Evolutionary conservation across 2,113 vertebrate species (phyloP).

Genomic region (Papio anubis): DNA sequence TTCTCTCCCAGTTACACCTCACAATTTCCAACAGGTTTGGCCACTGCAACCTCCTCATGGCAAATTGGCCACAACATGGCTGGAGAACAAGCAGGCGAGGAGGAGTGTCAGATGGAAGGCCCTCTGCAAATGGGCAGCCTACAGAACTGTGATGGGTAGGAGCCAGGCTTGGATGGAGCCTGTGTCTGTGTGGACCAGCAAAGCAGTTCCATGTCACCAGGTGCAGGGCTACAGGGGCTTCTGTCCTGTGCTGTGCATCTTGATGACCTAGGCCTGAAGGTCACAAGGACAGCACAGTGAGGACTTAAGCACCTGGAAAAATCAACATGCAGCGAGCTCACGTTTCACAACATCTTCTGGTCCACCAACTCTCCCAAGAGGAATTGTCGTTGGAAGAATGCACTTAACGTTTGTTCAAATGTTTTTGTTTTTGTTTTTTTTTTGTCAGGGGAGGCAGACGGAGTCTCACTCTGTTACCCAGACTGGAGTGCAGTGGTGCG

Average conservation of each 20-base stretch:
- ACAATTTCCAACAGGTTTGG: background rate
- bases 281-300: background rate
- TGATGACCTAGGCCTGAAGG: background rate
- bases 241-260: background rate
- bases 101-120: background rate
- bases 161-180: background rate
- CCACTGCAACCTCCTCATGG: background rate
- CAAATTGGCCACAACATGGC: background rate
- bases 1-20: background rate
- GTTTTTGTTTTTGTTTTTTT: background rate
- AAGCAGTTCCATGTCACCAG: accelerated
- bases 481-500: background rate
- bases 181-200: background rate
- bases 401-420: background rate
- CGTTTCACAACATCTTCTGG: background rate
- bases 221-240: background rate
- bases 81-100: accelerated
- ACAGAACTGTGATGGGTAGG: accelerated
- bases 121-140: background rate
- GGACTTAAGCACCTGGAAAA: conserved; percentile 66
- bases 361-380: background rate
- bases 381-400: background rate
- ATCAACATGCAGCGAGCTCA: background rate
- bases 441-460: too few relatives aligned
- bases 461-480: background rate